Conservation (phyloP, 2,113 vertebrate genomes). For the Aleadryas rufinucha region DNA sequence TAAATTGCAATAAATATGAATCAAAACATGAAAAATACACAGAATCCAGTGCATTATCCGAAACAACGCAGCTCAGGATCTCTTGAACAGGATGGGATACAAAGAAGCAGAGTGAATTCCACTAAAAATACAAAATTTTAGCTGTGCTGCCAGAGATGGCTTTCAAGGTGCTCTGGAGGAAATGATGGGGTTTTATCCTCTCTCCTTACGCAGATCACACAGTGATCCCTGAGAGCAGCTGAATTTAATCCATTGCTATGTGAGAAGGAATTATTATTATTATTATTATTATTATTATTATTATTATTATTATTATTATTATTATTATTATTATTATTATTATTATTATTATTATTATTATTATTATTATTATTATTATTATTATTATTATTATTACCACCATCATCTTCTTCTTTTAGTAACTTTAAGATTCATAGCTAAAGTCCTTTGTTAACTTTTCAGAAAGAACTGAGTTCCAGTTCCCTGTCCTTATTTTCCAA, state of each 20-base stretch:
- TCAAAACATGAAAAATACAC: background rate
- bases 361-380: too few relatives aligned
- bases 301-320: too few relatives aligned
- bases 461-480: background rate
- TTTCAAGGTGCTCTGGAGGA: background rate
- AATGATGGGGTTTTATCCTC: background rate
- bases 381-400: too few relatives aligned
- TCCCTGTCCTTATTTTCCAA: background rate
- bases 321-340: too few relatives aligned
- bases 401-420: background rate
- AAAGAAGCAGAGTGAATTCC: background rate
- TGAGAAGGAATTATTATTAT: background rate
- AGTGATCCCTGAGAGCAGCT: background rate
- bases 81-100: background rate
- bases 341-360: background rate
- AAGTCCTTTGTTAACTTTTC: background rate
- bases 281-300: too few relatives aligned
- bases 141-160: background rate
- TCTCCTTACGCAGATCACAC: background rate
- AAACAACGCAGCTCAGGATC: background rate
- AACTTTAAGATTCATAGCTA: background rate
- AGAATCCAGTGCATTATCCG: background rate
- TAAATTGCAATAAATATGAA: background rate
- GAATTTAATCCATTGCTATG: background rate
- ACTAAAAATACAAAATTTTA: rapidly evolving